Base-by-base conservation (phyloP, 64 coral and sea anemone species). In the Anthopleura sola region DNA sequence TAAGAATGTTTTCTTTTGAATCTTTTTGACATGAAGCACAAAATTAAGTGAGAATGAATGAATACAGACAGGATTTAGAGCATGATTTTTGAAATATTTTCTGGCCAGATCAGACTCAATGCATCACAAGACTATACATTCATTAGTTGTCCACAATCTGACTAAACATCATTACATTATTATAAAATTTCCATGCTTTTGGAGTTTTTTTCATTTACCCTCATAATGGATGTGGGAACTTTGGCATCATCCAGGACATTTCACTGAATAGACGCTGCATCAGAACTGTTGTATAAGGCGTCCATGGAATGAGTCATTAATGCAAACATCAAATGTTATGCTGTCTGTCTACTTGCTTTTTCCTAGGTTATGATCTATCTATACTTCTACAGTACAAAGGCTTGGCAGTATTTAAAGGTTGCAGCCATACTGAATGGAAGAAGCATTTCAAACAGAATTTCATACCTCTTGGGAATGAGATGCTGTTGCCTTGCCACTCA, bases 171-270 rank as follows among this genome's bases (percentile, higher is more conserved):
- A 71, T 16, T 17, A 71, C 11, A 71, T 14, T 7, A 32, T 24
- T 11, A 66, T 26, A 66, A 23, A 21, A 66, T 66, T 66, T 26
- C 23, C 66, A 71, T 33, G 66, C 66, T 71, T 3, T 71, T 71
- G 66, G 66, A 33, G 34, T 28, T 34, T 71, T 10, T 71, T 71
- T 31, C 66, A 32, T 71, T 71, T 71, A 71, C 66, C 66, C 19
- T 62, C 58, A 62, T 62, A 62, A 62, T 62, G 58, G 50, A 56
- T 56, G 55, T 62, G 58, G 11, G 26, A 34, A 71, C 12, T 29
- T 71, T 71, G 66, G n/a, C 66, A 71, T 71, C 66, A 71, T 71
- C 66, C 29, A 71, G 66, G 29, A 62, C 28, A 32, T 71, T 34
- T 71, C 29, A 71, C 66, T 62, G 58, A 62, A 62, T 26, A 71